phyloP scores from a whole-genome alignment of 2,888 invertebrate species.

The Agrilus biguttatus region DNA sequence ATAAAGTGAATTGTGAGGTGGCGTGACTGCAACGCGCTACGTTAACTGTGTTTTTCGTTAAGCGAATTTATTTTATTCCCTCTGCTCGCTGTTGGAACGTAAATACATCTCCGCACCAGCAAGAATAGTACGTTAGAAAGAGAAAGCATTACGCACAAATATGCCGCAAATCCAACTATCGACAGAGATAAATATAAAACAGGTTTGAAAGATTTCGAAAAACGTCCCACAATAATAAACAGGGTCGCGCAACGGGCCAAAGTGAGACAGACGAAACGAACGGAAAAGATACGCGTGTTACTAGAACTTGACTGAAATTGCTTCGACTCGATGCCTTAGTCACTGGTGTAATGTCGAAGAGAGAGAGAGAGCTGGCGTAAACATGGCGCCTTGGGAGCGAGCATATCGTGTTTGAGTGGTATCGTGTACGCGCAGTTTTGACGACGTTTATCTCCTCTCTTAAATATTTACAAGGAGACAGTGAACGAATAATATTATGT shows the following conservation, averaged over 20 bases:
- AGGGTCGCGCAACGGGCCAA: conserved; percentile 12
- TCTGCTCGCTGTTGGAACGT: conserved; percentile 1
- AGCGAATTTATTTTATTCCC: no score
- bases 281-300: conserved; percentile 25
- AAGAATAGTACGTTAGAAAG: conserved; percentile 14
- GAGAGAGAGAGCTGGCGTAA: conserved; percentile 26
- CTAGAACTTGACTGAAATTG: conserved; percentile 21
- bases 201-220: conserved; percentile 32
- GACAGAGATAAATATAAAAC: conserved; percentile 29
- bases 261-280: conserved; percentile 14
- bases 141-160: conserved; percentile 19
- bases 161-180: conserved; percentile 30
- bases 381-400: conserved; percentile 34
- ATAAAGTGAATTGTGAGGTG: no score
- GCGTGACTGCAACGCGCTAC: no score
- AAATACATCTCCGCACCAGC: background rate
- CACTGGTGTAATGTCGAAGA: conserved; percentile 19
- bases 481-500: no score
- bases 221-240: conserved; percentile 25
- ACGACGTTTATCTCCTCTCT: conserved; percentile 17
- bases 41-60: no score
- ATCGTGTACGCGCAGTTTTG: conserved; percentile 25
- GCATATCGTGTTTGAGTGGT: conserved; percentile 32
- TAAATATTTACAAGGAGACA: conserved; percentile 4
- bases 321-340: conserved; percentile 12